Base-by-base conservation (phyloP, 1,140 invertebrate genomes). In the Phocides pigmalion region DNA sequence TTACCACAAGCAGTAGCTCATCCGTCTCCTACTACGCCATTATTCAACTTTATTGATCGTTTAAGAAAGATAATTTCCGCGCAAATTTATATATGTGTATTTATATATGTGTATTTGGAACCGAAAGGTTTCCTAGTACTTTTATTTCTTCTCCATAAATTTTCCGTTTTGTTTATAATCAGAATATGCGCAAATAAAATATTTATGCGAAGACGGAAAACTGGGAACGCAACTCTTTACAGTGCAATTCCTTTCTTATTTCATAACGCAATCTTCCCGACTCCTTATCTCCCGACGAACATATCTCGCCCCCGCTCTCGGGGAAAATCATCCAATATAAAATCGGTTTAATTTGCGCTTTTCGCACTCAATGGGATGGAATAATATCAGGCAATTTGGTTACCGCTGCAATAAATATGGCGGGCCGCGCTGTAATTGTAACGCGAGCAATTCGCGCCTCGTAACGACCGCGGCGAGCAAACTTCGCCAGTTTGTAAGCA, bases 261-360 rank as follows among this genome's bases (percentile, higher is more conserved):
- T 89, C 87, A 91, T 91, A 91, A 89, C 82, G 81, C 87, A 91
- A 91, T 91, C 87, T 89, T 80, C 84, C 72, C 79, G 66, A 74
- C 67, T 85, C 76, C 88, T 90, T 90, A 90, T 90, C 86, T 90
- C 80, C 83, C 76, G 80, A 72, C 82, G 84, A 84, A 89, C 84
- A 88, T 89, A 89, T 89, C 87, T 89, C 82, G 84, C 87, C 85
- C 84, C 78, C 83, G 84, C 83, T 84, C 79, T 84, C 73, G 75
- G 74, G 77, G 86, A 89, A 87, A 91, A 91, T 89, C 87, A 86
- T 91, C 87, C 86, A 89, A 91, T 91, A 91, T 91, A 91, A 91
- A 91, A 89, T 91, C 87, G 87, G 87, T 89, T 91, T 91, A 91
- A 91, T 91, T 91, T 91, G 89, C 87, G 85, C 87, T 91, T 89